phyloP scores from a whole-genome alignment of 2,113 vertebrate species.

The Saccopteryx leptura region DNA sequence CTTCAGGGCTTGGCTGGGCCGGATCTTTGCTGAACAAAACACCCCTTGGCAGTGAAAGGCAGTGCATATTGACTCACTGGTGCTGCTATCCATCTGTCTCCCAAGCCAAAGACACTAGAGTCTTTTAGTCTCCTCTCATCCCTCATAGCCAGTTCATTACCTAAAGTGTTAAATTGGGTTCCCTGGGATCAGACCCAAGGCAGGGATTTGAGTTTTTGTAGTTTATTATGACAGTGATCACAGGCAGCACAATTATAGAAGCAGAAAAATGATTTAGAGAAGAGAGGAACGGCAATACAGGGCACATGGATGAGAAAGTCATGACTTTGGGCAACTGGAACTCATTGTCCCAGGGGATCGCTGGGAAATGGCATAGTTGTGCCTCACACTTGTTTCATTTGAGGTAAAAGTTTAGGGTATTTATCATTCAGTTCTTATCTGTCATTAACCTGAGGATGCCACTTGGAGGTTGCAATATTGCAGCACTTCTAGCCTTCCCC shows the following conservation, averaged over 20 bases:
- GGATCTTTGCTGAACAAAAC: not conserved
- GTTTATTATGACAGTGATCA: not conserved
- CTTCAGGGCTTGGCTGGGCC: not conserved
- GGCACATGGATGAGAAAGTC: not conserved
- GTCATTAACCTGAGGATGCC: not conserved
- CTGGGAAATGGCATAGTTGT: not conserved
- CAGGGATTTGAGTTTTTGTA: not conserved
- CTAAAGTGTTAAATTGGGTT: not conserved
- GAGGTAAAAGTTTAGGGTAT: not conserved
- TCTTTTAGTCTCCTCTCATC: not conserved
- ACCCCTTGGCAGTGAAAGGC: not conserved
- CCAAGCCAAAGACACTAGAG: not conserved
- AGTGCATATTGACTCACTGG: not conserved
- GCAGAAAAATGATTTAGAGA: not conserved
- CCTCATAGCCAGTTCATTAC: not conserved
- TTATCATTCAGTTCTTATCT: not conserved
- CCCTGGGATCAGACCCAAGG: not conserved
- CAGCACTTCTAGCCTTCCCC: not conserved
- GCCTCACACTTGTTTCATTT: not conserved
- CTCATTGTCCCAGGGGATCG: not conserved
- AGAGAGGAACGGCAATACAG: not conserved
- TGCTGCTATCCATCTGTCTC: not conserved
- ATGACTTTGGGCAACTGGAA: not conserved
- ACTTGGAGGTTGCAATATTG: not conserved
- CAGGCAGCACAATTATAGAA: not conserved